These are phyloP conservation scores for Channa argus DNA, from an alignment of 2,113 vertebrate species.

Conservation along the genomic window DNA sequence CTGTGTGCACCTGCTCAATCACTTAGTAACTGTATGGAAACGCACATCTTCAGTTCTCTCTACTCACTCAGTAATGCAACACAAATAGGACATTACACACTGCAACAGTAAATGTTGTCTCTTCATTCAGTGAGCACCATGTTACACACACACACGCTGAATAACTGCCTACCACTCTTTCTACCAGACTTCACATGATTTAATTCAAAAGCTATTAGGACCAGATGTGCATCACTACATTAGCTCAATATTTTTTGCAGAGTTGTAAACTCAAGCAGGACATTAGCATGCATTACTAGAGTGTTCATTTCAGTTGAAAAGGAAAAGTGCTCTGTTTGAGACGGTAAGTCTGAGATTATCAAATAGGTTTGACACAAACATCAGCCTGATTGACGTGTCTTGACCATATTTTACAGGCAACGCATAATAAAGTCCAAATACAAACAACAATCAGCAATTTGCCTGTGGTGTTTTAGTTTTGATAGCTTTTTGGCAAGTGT, in stretches of 20 bases:
- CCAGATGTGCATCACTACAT: conserved; percentile 39
- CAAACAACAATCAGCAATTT: conserved; percentile 53
- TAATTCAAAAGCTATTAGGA: conserved; percentile 9
- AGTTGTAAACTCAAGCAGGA: conserved; percentile 12
- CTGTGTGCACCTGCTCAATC: neutral
- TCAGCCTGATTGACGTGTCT: conserved; percentile 33
- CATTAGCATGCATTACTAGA: conserved; percentile 13
- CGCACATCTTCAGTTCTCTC: conserved; percentile 1
- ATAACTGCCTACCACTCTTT: neutral
- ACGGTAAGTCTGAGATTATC: conserved; percentile 23
- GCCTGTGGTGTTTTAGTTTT: conserved; percentile 44
- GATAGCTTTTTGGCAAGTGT: conserved; percentile 65
- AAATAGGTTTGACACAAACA: conserved; percentile 24
- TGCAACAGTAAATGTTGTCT: conserved; percentile 24
- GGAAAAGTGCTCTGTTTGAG: conserved; percentile 25
- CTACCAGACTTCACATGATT: neutral
- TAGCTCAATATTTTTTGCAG: conserved; percentile 21
- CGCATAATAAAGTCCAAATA: conserved; percentile 16
- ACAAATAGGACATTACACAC: conserved; percentile 41
- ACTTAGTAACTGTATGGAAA: neutral
- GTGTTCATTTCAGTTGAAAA: conserved; percentile 23
- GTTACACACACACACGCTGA: conserved; percentile 8
- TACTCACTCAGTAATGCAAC: neutral
- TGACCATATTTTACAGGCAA: conserved; percentile 31
- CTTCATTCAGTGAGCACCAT: conserved; percentile 9